These are phyloP conservation scores for Dendroctonus ponderosae DNA, from an alignment of 1,140 invertebrate genomes.

Conservation along the genomic window DNA sequence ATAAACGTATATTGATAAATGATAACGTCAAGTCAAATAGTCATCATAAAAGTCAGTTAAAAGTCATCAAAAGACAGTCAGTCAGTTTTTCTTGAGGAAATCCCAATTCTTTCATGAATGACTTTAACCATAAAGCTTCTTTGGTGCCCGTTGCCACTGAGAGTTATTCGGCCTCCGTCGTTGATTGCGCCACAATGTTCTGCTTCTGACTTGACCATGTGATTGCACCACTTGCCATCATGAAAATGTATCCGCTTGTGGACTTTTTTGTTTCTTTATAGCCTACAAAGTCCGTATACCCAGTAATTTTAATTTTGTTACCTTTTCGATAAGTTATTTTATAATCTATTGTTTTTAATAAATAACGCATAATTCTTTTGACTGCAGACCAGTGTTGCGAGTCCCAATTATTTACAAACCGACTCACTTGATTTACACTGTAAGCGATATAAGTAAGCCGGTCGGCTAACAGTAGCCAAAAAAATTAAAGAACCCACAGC, in stretches of 20 bases:
- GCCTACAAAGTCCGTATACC: too few relatives aligned
- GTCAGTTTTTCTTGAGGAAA: too few relatives aligned
- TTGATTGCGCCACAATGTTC: slow-evolving; percentile 43
- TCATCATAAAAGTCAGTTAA: too few relatives aligned
- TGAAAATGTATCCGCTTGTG: too few relatives aligned
- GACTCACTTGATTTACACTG: slow-evolving; percentile 42
- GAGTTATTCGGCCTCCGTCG: slow-evolving; percentile 50
- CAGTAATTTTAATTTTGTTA: too few relatives aligned
- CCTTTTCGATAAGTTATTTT: too few relatives aligned
- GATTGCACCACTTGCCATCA: slow-evolving; percentile 38
- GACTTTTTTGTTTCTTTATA: too few relatives aligned
- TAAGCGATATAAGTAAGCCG: slow-evolving; percentile 51
- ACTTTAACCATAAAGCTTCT: slow-evolving; percentile 33
- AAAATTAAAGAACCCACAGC: slow-evolving; percentile 49
- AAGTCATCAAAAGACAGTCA: too few relatives aligned
- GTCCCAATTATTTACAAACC: slow-evolving; percentile 39
- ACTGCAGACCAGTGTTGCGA: slow-evolving; percentile 43
- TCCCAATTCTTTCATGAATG: slow-evolving; percentile 5
- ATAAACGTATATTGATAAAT: too few relatives aligned
- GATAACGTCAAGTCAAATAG: too few relatives aligned
- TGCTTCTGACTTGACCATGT: slow-evolving; percentile 47
- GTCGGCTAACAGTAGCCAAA: slow-evolving; percentile 45
- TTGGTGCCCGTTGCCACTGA: slow-evolving; percentile 38
- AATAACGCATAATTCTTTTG: slow-evolving; percentile 49
- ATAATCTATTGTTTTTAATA: too few relatives aligned